Percentiles rank a stretch among this genome's conserved stretches.
Conservation (phyloP, 2,888 invertebrate genomes). For the Druceiella hillmani region DNA sequence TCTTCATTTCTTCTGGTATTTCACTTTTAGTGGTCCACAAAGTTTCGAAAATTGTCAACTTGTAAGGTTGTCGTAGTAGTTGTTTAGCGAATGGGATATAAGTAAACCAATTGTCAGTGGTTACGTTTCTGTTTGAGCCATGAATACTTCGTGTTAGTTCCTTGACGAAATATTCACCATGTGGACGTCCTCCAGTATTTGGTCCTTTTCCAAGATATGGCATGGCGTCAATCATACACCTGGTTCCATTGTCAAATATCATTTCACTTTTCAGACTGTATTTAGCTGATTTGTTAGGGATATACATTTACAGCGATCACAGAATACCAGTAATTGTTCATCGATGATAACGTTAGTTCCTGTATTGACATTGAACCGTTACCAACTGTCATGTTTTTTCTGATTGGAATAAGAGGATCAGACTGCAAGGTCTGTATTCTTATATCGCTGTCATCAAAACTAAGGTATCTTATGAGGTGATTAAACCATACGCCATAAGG, state of each 20-base stretch:
- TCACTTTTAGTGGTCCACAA: no score
- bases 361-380: not conserved
- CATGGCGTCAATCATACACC: no score
- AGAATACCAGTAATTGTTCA: slow-evolving; percentile 8
- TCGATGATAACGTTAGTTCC: slow-evolving; percentile 8
- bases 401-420: slow-evolving; percentile 24
- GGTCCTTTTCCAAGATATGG: slow-evolving; percentile 28
- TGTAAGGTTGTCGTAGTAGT: no score
- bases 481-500: slow-evolving; percentile 20
- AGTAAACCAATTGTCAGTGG: no score
- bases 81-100: no score
- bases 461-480: slow-evolving; percentile 17
- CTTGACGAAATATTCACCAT: no score
- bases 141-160: no score
- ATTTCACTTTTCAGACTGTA: slow-evolving; percentile 30
- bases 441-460: slow-evolving; percentile 13
- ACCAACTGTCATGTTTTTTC: slow-evolving; percentile 20
- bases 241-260: no score
- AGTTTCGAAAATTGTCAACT: no score
- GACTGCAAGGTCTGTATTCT: slow-evolving; percentile 9
- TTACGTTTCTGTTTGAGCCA: no score
- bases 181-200: no score
- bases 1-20: no score
- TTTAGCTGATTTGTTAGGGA: slow-evolving; percentile 14
- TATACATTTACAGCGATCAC: slow-evolving; percentile 11